Evolutionary conservation across 2,797 vertebrate genomes (phyloP).

Genomic region (Pachyuromys duprasi): DNA sequence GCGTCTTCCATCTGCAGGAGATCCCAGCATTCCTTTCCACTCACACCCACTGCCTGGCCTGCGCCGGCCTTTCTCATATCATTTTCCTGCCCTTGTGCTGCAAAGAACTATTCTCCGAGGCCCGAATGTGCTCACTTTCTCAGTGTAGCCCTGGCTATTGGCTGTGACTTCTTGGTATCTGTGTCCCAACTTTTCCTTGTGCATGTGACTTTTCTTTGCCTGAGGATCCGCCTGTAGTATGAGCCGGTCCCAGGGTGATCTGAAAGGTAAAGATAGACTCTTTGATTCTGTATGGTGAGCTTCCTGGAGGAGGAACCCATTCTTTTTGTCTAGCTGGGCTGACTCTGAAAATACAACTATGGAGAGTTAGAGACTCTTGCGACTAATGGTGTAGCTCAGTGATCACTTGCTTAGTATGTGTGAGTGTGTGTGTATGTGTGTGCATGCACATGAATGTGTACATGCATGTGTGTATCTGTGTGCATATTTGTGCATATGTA

Average conservation of each 20-base stretch:
- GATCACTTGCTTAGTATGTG: background rate
- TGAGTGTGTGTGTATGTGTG: too few relatives aligned
- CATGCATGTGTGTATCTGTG: too few relatives aligned
- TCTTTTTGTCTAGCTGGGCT: background rate
- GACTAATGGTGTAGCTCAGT: background rate
- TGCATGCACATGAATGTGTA: too few relatives aligned
- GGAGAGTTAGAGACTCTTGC: background rate
- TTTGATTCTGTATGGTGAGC: accelerated
- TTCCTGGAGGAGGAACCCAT: background rate
- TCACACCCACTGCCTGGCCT: background rate
- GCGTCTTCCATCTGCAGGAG: background rate
- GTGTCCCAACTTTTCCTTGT: background rate
- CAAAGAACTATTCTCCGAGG: background rate
- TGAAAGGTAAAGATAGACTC: background rate
- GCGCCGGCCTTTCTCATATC: background rate
- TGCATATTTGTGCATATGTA: background rate
- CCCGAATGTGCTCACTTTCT: background rate
- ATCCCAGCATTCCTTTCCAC: background rate
- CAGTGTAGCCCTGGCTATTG: background rate
- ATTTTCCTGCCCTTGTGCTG: background rate
- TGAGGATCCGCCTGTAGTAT: background rate
- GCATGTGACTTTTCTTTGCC: background rate
- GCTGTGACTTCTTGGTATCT: background rate
- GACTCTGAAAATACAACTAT: background rate
- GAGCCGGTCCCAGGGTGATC: background rate